These are phyloP conservation scores for Fukomys damarensis DNA, from an alignment of 2,113 vertebrate species.

Conservation along the genomic window DNA sequence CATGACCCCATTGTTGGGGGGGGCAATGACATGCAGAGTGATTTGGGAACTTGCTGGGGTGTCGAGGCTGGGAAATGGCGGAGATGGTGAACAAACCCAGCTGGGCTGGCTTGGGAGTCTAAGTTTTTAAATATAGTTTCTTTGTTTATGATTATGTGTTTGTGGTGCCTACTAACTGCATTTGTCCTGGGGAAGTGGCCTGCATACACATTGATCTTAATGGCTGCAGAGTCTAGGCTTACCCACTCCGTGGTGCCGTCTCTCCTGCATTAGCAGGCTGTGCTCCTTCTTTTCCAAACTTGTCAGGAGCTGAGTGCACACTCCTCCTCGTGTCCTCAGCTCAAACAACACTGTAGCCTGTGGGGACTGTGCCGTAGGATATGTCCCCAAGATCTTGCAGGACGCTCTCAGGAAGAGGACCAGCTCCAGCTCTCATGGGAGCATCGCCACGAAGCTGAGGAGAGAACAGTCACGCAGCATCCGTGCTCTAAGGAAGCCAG, in stretches of 20 bases:
- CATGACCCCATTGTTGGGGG: neutral
- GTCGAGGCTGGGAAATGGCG: neutral
- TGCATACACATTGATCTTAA: no score
- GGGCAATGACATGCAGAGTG: neutral
- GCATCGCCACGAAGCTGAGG: neutral
- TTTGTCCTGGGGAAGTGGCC: neutral
- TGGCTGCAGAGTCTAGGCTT: neutral
- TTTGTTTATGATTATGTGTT: neutral
- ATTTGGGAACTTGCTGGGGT: neutral
- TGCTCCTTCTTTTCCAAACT: neutral
- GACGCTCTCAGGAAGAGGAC: neutral
- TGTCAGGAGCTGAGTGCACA: neutral
- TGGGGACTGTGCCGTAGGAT: fast-evolving
- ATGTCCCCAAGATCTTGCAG: neutral
- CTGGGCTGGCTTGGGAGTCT: neutral
- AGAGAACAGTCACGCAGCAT: fast-evolving
- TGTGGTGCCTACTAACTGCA: neutral
- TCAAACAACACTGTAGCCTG: fast-evolving
- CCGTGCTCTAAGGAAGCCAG: neutral
- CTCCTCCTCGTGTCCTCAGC: neutral
- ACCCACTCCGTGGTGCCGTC: no score
- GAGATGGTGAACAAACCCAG: neutral
- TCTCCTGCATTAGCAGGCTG: neutral
- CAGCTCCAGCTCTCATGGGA: neutral
- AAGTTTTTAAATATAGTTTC: neutral